Evolutionary conservation across 2,888 invertebrate species (phyloP).

Genomic region (Sussaba pulchella): DNA sequence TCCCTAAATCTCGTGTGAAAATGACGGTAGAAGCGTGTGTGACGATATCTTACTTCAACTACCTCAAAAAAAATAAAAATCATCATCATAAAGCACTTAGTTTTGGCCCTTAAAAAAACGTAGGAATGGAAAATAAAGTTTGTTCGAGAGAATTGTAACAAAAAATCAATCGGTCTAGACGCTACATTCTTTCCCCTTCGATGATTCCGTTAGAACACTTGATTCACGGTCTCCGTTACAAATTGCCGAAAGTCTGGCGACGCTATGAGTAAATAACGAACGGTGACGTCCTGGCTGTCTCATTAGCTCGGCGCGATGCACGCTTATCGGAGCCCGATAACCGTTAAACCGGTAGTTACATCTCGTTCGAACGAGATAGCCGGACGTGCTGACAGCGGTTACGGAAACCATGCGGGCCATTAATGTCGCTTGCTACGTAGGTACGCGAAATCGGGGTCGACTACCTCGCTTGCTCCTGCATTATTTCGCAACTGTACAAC

Average conservation of each 20-base stretch:
- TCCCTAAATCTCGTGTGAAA: too few species aligned
- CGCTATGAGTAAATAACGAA: background rate
- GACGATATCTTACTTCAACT: too few species aligned
- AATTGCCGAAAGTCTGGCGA: background rate
- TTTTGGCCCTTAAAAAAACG: too few species aligned
- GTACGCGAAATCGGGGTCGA: conserved; percentile 42
- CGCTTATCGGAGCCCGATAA: conserved; percentile 36
- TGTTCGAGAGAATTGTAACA: too few species aligned
- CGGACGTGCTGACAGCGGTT: conserved; percentile 32
- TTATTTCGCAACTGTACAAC: background rate
- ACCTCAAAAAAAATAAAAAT: too few species aligned
- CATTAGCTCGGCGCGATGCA: conserved; percentile 13
- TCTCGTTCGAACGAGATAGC: conserved; percentile 37
- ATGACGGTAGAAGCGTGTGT: too few species aligned
- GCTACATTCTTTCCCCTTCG: conserved; percentile 3
- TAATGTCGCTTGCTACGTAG: conserved; percentile 52
- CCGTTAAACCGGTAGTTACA: conserved; percentile 45
- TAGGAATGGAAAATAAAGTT: too few species aligned
- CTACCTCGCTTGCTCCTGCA: conserved; percentile 31
- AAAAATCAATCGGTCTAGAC: too few species aligned
- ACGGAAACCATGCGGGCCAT: conserved; percentile 56
- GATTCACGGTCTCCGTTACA: background rate
- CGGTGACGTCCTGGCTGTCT: conserved; percentile 10
- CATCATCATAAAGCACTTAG: too few species aligned
- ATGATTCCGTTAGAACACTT: background rate